Evolutionary conservation across 2,113 vertebrate genomes (phyloP), one percentile per base, ranked within the genome.

Genomic region (Steatornis caripensis): DNA sequence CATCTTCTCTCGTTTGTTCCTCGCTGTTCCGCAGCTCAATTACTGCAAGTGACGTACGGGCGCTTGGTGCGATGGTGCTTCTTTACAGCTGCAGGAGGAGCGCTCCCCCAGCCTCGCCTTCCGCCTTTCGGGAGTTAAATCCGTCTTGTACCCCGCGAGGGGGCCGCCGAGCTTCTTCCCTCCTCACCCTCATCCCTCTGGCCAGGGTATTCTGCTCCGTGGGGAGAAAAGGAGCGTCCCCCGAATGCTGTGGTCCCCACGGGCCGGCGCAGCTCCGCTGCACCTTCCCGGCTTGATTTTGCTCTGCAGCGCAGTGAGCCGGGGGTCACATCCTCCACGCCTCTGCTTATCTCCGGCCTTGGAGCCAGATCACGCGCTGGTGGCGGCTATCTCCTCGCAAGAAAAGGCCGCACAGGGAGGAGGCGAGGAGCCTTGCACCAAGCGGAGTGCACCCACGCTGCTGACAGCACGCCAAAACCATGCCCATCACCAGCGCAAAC

Each of bases 211-310:
- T 66, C 5, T 2, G 2, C 43, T 66, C 71, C 17, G 11, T 0
- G 1, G 58, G 21, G 14, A 14, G 45, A 34, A 74, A 69, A 74
- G 32, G 10, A 91, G 29, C 39, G 32, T 64, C 48, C 24, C 22
- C 6, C 14, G 15, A 29, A 48, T 37, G 22, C 39, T 41, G 4
- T 0, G 0, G 8, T 54, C 15, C 49, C 30, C 2, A 0, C 1
- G 8, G 15, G 15, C 14, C 1, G 2, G 5, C 17, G 43, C 21
- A 36, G 26, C 39, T 85, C 12, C 0, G 9, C 48, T 45, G 24
- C 34, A 24, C 20, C 62, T 46, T 61, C 43, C 55, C 61, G 13
- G 45, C 21, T 53, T 12, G 15, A 32, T 64, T 65, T 74, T 41
- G 5, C 49, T 34, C 15, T 0, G 2, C 0, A 3, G 29, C 37